phyloP scores from a whole-genome alignment of 2,113 vertebrate genomes.

The Shinisaurus crocodilurus region DNA sequence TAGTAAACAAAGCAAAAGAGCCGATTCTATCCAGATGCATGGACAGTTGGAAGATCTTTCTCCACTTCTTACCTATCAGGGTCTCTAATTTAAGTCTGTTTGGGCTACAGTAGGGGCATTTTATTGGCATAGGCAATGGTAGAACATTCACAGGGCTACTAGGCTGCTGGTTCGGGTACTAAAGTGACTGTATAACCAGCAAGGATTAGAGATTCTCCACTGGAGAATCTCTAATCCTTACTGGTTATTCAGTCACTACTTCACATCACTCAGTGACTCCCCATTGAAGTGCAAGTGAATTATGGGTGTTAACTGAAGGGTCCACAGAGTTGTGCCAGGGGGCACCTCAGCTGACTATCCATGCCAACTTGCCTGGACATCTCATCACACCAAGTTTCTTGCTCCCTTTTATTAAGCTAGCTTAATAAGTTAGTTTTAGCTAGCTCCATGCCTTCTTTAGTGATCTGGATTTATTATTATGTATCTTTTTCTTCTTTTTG shows the following conservation, averaged over 20 bases:
- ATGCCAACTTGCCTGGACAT: neutral
- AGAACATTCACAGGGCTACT: neutral
- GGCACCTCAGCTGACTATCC: neutral
- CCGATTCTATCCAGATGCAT: neutral
- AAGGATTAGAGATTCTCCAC: neutral
- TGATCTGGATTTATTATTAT: no score
- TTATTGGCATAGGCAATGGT: neutral
- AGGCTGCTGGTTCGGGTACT: neutral
- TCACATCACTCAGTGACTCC: neutral
- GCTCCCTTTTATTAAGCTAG: neutral
- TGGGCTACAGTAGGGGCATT: neutral
- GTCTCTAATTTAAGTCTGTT: no score
- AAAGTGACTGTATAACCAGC: neutral
- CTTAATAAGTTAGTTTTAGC: no score
- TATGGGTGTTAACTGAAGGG: neutral
- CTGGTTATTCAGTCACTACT: no score
- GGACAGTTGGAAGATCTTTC: no score
- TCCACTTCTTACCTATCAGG: no score
- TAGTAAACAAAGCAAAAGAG: neutral
- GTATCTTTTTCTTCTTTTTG: no score
- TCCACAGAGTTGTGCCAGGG: neutral
- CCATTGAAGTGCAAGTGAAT: neutral
- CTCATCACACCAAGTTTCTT: neutral
- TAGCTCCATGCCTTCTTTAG: neutral
- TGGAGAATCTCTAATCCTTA: neutral